These are phyloP conservation scores for Cettia cetti DNA, from an alignment of 2,113 vertebrate genomes.

Conservation along the genomic window DNA sequence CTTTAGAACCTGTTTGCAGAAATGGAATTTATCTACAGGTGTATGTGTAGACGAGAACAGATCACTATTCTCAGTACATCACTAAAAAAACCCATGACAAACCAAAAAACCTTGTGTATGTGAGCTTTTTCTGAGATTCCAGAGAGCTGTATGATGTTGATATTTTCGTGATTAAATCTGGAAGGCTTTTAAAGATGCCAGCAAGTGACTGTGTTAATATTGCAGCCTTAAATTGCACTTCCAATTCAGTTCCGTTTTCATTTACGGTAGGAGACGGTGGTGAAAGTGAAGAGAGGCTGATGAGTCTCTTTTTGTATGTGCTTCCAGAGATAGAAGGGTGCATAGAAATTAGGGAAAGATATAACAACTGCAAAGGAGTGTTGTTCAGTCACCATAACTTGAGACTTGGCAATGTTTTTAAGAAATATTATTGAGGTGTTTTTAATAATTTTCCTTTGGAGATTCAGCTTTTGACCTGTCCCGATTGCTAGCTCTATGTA, in stretches of 20 bases:
- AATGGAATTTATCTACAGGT: neutral
- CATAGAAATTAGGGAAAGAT: neutral
- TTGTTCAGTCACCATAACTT: neutral
- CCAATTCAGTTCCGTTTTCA: neutral
- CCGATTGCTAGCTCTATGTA: neutral
- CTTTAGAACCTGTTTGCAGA: neutral
- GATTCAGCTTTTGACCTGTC: neutral
- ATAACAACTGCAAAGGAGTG: neutral
- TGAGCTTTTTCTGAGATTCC: neutral
- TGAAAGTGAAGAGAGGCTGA: neutral
- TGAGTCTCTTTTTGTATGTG: neutral
- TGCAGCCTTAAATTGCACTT: neutral
- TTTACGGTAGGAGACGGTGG: neutral
- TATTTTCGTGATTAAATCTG: neutral
- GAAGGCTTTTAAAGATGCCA: neutral
- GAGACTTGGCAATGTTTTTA: neutral
- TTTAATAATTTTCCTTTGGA: neutral
- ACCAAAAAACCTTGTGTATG: neutral
- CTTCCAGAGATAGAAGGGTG: neutral
- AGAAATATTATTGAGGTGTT: neutral
- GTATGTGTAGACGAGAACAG: neutral
- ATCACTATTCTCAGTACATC: neutral
- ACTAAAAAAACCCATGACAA: neutral
- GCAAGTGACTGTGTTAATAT: neutral
- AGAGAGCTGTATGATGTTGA: neutral